A percentile compares a stretch with the other conserved stretches of the same genome.
Evolutionary conservation across 2,113 vertebrate species (phyloP).

Genomic region (Prionailurus bengalensis): DNA sequence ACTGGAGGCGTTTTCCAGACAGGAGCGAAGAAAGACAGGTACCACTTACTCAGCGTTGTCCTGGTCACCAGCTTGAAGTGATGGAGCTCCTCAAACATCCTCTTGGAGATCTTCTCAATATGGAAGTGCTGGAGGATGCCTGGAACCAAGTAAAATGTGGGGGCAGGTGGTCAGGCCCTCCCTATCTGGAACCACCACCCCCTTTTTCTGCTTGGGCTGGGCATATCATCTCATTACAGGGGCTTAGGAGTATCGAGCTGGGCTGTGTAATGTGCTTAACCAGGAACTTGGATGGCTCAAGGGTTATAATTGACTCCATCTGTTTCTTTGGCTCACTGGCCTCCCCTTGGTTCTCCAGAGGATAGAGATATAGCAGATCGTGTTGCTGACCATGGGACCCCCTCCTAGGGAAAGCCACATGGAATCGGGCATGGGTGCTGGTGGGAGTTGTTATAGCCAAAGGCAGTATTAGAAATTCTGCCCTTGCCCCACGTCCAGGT

Average conservation of each 20-base stretch:
- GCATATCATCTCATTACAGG: slow-evolving; percentile 62
- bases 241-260: slow-evolving; percentile 30
- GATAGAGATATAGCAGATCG: slow-evolving; percentile 54
- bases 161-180: slow-evolving; percentile 14
- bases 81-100: slow-evolving; percentile 89
- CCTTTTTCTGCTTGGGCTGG: slow-evolving; percentile 33
- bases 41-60: slow-evolving; percentile 90
- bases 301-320: slow-evolving; percentile 66
- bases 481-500: slow-evolving; percentile 35
- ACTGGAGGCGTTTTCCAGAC: background rate
- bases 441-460: slow-evolving; percentile 58
- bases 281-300: slow-evolving; percentile 55
- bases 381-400: background rate
- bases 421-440: slow-evolving; percentile 42
- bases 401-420: slow-evolving; percentile 40
- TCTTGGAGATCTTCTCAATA: slow-evolving; percentile 89
- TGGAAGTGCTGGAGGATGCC: slow-evolving; percentile 89
- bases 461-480: slow-evolving; percentile 60
- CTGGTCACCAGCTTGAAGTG: slow-evolving; percentile 91
- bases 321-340: slow-evolving; percentile 60
- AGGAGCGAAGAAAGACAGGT: background rate
- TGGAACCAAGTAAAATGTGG: slow-evolving; percentile 76
- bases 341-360: slow-evolving; percentile 44
- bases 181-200: slow-evolving; percentile 57
- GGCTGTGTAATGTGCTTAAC: slow-evolving; percentile 71